Conservation (phyloP, 2,888 invertebrate species). For the Acholoe squamosa region DNA sequence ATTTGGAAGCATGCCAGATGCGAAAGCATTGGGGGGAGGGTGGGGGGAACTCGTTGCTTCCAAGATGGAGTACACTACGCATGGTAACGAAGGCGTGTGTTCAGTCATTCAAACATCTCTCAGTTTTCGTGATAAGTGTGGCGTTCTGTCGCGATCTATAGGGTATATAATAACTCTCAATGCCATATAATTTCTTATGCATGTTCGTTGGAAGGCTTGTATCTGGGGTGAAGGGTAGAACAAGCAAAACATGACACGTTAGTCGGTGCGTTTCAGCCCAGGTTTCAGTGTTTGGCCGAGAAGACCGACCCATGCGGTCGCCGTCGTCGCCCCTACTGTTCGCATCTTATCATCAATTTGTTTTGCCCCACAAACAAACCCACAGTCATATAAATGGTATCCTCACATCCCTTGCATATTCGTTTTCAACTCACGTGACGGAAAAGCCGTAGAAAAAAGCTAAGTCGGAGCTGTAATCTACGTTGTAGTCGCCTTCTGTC, state of each 20-base stretch:
- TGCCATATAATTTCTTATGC: too few species aligned
- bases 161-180: too few species aligned
- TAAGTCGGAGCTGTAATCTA: too few species aligned
- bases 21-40: neutral
- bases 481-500: neutral
- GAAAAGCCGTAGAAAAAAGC: too few species aligned
- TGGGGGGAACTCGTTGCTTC: neutral
- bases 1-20: constrained; percentile 56
- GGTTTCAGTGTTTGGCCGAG: neutral
- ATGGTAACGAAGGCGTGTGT: constrained; percentile 5
- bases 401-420: too few species aligned
- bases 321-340: neutral
- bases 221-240: constrained; percentile 1
- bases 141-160: too few species aligned
- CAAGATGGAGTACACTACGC: constrained; percentile 56
- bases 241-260: constrained; percentile 47
- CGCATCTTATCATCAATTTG: neutral
- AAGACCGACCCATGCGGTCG: neutral
- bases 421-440: too few species aligned
- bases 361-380: too few species aligned
- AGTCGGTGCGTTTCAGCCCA: neutral
- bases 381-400: too few species aligned
- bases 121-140: too few species aligned
- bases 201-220: too few species aligned
- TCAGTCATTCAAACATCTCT: neutral